These are phyloP conservation scores for Parnassius smintheus DNA, from an alignment of 2,888 invertebrate species.

Conservation along the genomic window DNA sequence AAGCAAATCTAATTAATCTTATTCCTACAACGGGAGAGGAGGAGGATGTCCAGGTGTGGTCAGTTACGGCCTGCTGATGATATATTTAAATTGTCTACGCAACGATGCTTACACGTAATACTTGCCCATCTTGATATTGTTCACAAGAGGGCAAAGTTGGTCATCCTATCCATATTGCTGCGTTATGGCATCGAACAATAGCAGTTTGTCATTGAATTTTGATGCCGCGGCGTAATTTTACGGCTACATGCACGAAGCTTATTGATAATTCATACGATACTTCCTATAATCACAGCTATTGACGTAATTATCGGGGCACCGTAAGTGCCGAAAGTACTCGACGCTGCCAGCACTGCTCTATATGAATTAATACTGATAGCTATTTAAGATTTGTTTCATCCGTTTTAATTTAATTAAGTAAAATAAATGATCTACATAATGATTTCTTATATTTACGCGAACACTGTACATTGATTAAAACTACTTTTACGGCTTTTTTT, in stretches of 20 bases:
- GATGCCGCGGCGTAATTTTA: constrained; percentile 37
- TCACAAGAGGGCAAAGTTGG: constrained; percentile 20
- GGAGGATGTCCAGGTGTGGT: not conserved
- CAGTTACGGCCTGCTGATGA: no score
- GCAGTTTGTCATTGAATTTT: constrained; percentile 67
- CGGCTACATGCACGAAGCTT: constrained; percentile 20
- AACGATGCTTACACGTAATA: not conserved
- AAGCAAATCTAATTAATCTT: no score
- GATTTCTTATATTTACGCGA: no score
- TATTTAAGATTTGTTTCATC: no score
- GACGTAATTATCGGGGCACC: constrained; percentile 20
- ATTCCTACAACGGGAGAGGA: not conserved
- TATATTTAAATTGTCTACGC: constrained; percentile 2
- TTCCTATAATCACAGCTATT: constrained; percentile 25
- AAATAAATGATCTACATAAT: no score
- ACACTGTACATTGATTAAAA: no score
- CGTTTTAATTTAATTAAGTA: no score
- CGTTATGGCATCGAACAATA: constrained; percentile 59
- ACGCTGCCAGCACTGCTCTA: no score
- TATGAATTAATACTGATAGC: no score
- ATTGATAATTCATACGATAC: constrained; percentile 26
- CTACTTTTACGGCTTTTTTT: no score
- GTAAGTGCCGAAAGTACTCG: no score
- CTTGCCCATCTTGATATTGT: not conserved
- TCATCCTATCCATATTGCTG: constrained; percentile 38